Evolutionary conservation across 92 coral and sea anemone species (phyloP).

Genomic region (Umimayanthus chanpuru): DNA sequence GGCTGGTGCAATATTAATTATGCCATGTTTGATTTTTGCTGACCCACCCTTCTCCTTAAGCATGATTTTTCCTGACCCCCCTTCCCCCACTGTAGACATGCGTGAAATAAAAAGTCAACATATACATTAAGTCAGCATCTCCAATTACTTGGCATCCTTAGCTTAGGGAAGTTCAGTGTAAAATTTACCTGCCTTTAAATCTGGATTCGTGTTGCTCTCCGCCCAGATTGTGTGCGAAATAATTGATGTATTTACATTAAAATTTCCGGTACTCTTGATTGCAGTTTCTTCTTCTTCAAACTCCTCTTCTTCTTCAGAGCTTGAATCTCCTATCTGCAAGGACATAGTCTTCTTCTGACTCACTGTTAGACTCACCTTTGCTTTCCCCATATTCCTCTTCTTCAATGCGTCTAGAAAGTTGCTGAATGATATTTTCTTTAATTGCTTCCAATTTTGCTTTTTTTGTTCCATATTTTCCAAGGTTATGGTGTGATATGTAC

Average conservation of each 20-base stretch:
- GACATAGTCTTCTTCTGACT: conserved; percentile 43
- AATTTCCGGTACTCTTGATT: neutral
- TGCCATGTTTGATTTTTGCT: conserved; percentile 19
- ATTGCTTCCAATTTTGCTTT: conserved; percentile 38
- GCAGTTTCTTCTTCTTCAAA: conserved; percentile 8
- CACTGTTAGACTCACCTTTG: conserved; percentile 18
- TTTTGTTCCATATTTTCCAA: conserved; percentile 38
- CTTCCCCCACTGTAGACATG: neutral
- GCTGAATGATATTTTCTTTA: conserved; percentile 19
- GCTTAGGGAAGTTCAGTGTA: neutral
- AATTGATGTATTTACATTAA: conserved; percentile 23
- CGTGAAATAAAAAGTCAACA: neutral
- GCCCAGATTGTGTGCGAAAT: conserved; percentile 33
- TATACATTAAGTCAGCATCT: neutral
- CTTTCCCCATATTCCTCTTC: neutral
- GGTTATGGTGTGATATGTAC: conserved; percentile 35
- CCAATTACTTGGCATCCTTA: neutral
- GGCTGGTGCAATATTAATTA: neutral
- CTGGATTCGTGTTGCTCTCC: conserved; percentile 43
- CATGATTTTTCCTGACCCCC: conserved; percentile 1
- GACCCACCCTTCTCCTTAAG: conserved; percentile 25
- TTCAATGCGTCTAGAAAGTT: too few relatives aligned
- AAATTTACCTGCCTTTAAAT: conserved; percentile 16
- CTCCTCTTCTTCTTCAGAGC: conserved; percentile 43
- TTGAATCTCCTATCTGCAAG: conserved; percentile 33